Evolutionary conservation across 37 sponge, comb jelly and placozoan species (phyloP).

Genomic region (Ephydatia muelleri): DNA sequence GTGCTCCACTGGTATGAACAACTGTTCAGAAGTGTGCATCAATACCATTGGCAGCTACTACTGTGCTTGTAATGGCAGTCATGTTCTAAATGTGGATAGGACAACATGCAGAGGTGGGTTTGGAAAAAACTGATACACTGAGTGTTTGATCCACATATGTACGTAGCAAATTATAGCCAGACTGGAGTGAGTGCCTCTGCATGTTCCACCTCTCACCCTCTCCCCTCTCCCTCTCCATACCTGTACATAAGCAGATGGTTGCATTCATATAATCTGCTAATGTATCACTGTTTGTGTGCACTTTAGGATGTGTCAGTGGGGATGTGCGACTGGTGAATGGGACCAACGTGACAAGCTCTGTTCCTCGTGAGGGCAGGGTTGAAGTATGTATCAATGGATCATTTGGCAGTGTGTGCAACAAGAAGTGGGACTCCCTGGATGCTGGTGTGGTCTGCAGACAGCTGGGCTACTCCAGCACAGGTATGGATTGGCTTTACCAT

Average conservation of each 20-base stretch:
- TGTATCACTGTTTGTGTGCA: background rate
- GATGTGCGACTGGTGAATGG: slow-evolving; percentile 22
- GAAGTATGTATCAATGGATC: slow-evolving; percentile 8
- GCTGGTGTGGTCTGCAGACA: background rate
- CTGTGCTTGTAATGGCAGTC: background rate
- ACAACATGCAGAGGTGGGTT: slow-evolving; percentile 9
- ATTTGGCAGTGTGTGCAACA: background rate
- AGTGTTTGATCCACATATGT: no score
- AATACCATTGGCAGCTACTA: background rate
- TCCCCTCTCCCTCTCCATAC: no score
- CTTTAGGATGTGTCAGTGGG: slow-evolving; percentile 18
- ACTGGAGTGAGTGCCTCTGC: no score
- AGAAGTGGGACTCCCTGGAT: background rate
- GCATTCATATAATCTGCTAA: background rate
- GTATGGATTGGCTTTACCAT: background rate
- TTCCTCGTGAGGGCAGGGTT: slow-evolving; percentile 1
- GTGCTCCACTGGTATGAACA: background rate
- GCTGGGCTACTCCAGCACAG: background rate
- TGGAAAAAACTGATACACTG: no score
- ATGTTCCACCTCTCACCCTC: no score
- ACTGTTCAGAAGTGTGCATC: slow-evolving; percentile 7
- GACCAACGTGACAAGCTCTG: background rate
- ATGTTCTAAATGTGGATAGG: slow-evolving; percentile 11
- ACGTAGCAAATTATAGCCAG: no score
- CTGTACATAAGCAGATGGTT: no score